These are phyloP conservation scores for Cichlasoma orientale DNA, from an alignment of 2,797 vertebrate species.

Conservation along the genomic window DNA sequence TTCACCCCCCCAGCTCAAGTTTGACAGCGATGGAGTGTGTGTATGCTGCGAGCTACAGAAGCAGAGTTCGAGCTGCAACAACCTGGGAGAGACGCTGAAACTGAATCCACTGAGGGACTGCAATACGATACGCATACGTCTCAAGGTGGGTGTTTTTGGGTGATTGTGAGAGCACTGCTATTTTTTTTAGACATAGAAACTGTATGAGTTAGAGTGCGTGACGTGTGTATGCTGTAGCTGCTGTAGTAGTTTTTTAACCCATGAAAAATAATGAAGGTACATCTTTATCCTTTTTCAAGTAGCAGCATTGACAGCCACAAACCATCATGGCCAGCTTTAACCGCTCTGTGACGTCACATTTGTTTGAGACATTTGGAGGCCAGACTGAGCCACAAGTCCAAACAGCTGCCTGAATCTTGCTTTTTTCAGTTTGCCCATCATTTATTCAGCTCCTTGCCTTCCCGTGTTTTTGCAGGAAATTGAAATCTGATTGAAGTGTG, in stretches of 20 bases:
- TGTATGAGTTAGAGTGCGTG: background rate
- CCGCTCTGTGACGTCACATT: background rate
- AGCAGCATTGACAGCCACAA: background rate
- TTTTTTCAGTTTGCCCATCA: background rate
- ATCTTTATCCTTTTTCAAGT: background rate
- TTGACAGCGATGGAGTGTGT: constrained; percentile 96
- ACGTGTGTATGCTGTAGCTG: background rate
- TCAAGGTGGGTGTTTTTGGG: constrained; percentile 85
- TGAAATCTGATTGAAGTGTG: background rate
- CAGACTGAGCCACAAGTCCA: background rate
- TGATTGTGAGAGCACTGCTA: background rate
- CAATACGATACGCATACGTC: constrained; percentile 90
- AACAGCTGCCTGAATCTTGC: background rate
- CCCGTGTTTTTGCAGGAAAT: background rate
- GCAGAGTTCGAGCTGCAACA: constrained; percentile 93
- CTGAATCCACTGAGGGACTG: constrained; percentile 95
- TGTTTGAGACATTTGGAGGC: background rate
- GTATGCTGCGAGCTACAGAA: constrained; percentile 96
- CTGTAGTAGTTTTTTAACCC: background rate
- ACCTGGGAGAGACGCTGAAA: constrained; percentile 94
- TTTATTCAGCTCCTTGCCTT: background rate
- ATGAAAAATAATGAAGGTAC: background rate
- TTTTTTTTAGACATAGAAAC: background rate
- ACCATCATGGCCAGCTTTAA: background rate
- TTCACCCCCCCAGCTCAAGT: constrained; percentile 88